phyloP scores from a whole-genome alignment of 2,797 vertebrate species.

The Sebastes flavidus region DNA sequence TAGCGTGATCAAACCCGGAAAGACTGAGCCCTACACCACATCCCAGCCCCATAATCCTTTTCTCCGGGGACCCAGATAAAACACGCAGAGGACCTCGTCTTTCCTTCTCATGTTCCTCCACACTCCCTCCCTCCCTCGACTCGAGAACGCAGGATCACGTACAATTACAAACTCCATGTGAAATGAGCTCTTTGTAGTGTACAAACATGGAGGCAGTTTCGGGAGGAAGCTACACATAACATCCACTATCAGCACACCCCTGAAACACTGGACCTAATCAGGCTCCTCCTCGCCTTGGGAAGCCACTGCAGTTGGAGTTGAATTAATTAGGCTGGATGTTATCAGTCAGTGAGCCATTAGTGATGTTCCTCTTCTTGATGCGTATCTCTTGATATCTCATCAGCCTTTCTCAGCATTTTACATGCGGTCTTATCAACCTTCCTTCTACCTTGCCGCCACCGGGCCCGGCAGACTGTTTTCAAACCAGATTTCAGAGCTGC shows the following conservation, averaged over 20 bases:
- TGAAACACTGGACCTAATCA: constrained; percentile 76
- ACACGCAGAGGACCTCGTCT: constrained; percentile 70
- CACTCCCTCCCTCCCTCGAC: constrained; percentile 30
- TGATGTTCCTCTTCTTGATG: constrained; percentile 76
- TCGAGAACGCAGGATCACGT: constrained; percentile 47
- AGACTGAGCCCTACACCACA: constrained; percentile 66
- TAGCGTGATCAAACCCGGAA: constrained; percentile 74
- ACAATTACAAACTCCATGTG: constrained; percentile 62
- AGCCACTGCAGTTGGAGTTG: constrained; percentile 71
- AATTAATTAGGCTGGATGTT: constrained; percentile 82
- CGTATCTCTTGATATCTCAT: constrained; percentile 74
- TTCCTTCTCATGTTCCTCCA: constrained; percentile 61
- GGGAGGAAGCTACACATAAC: constrained; percentile 47
- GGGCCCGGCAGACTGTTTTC: constrained; percentile 33
- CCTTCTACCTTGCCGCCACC: constrained; percentile 50
- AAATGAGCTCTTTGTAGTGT: constrained; percentile 62
- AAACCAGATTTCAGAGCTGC: constrained; percentile 33
- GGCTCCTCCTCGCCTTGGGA: constrained; percentile 66
- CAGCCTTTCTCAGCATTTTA: constrained; percentile 78
- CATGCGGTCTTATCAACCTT: constrained; percentile 60
- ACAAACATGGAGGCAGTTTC: constrained; percentile 62
- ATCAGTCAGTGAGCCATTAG: constrained; percentile 79
- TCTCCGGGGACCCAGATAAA: constrained; percentile 74
- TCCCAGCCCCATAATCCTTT: constrained; percentile 69
- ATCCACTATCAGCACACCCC: constrained; percentile 59